Percentiles rank a stretch among this genome's conserved stretches.
Evolutionary conservation across 2,888 invertebrate genomes (phyloP).

Genomic region (Corythucha ciliata): DNA sequence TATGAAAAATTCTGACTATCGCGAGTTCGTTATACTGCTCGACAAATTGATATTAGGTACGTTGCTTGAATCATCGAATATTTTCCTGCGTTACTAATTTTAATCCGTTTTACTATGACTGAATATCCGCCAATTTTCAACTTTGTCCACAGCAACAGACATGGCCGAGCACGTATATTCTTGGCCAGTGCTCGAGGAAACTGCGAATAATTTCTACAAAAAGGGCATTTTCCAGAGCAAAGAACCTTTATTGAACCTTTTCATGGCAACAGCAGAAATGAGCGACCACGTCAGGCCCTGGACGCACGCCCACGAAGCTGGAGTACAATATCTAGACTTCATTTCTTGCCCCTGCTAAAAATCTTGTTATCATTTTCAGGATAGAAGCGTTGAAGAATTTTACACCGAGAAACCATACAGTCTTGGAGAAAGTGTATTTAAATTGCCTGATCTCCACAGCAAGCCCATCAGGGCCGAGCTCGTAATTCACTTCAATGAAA

Average conservation of each 20-base stretch:
- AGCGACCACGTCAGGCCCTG: conserved; percentile 22
- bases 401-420: conserved; percentile 4
- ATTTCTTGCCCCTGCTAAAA: neutral
- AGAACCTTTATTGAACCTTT: conserved; percentile 7
- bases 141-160: conserved; percentile 15
- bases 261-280: conserved; percentile 20
- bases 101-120: too few species aligned
- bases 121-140: too few species aligned
- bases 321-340: conserved; percentile 13
- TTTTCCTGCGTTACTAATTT: neutral
- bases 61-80: neutral
- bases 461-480: conserved; percentile 12
- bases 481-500: too few species aligned
- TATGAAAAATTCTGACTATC: conserved; percentile 10
- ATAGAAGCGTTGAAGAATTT: conserved; percentile 18
- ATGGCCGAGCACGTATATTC: neutral
- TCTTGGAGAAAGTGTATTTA: conserved; percentile 12
- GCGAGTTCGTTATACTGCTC: neutral
- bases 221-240: neutral
- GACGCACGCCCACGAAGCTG: conserved; percentile 19
- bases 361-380: conserved; percentile 8
- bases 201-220: neutral
- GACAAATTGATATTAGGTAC: conserved; percentile 7
- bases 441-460: conserved; percentile 13
- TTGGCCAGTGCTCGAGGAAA: neutral